Conservation (phyloP, 23 tunicate genomes). For the Ascidia mentula region DNA sequence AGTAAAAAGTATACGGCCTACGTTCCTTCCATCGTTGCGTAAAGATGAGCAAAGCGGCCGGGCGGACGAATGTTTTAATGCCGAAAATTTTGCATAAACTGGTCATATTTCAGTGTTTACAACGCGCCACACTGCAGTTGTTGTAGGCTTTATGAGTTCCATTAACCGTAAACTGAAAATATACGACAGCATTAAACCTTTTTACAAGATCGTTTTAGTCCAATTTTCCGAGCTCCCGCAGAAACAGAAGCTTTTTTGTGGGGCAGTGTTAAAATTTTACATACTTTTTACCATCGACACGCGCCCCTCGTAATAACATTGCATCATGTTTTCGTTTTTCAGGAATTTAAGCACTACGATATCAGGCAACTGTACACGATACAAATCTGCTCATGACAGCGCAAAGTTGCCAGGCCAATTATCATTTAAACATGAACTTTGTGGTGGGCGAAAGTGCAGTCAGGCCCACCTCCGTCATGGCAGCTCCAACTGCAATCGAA, state of each 20-base stretch:
- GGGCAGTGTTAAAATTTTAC: no score
- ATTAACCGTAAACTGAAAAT: slow-evolving; percentile 8
- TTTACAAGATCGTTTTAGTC: slow-evolving; percentile 7
- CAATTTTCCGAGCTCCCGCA: no score
- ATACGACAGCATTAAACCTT: not conserved
- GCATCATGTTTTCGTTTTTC: no score
- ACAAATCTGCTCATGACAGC: slow-evolving; percentile 19
- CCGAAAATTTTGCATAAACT: not conserved
- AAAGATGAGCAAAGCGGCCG: no score
- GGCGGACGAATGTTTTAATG: no score
- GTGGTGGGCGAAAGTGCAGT: not conserved
- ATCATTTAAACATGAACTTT: slow-evolving; percentile 19
- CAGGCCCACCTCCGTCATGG: not conserved
- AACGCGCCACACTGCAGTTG: not conserved
- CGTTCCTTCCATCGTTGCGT: not conserved
- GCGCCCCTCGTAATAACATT: no score
- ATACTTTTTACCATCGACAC: no score
- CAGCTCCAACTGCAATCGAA: not conserved
- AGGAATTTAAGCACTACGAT: no score
- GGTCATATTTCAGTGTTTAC: not conserved
- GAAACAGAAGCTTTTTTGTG: no score
- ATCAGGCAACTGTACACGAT: no score
- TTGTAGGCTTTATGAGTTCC: not conserved
- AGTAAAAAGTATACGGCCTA: not conserved
- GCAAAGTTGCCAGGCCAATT: not conserved